phyloP scores from a whole-genome alignment of 92 coral and sea anemone species.

The Phenganax marumi region DNA sequence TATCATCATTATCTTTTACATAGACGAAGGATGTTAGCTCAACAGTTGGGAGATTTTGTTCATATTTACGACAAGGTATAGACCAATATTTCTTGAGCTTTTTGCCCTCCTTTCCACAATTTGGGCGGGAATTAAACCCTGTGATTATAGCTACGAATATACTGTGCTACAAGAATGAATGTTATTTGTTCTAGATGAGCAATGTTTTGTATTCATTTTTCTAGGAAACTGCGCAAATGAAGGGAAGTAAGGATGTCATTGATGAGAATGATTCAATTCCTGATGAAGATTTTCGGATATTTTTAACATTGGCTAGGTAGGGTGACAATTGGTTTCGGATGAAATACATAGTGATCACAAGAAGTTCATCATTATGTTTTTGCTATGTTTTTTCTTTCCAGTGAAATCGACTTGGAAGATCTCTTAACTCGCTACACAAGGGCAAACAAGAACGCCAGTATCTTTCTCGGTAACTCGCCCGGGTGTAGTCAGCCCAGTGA shows the following conservation, averaged over 20 bases:
- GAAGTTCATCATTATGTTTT: background rate
- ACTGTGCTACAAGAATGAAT: too few species aligned
- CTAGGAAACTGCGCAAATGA: slow-evolving; percentile 89
- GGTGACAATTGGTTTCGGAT: background rate
- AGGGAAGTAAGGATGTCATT: slow-evolving; percentile 64
- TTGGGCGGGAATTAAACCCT: too few species aligned
- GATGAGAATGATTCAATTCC: slow-evolving; percentile 62
- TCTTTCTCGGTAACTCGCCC: slow-evolving; percentile 77
- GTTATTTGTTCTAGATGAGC: too few species aligned
- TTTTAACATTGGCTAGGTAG: slow-evolving; percentile 93
- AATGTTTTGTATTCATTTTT: background rate
- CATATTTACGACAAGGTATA: slow-evolving; percentile 87
- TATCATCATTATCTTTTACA: background rate
- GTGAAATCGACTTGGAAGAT: slow-evolving; percentile 94
- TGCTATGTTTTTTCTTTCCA: slow-evolving; percentile 7
- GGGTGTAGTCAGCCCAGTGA: background rate
- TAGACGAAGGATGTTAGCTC: slow-evolving; percentile 86
- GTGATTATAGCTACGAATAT: too few species aligned
- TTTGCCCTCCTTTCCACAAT: background rate
- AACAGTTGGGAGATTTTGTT: slow-evolving; percentile 93
- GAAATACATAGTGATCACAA: too few species aligned
- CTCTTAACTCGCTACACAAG: slow-evolving; percentile 82
- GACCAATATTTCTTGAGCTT: background rate
- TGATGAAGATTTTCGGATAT: slow-evolving; percentile 87
- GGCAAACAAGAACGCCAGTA: slow-evolving; percentile 84